Percentiles rank a stretch among this genome's conserved stretches.
Evolutionary conservation across 23 tunicate species (phyloP).

Genomic region (Ascidia mentula): DNA sequence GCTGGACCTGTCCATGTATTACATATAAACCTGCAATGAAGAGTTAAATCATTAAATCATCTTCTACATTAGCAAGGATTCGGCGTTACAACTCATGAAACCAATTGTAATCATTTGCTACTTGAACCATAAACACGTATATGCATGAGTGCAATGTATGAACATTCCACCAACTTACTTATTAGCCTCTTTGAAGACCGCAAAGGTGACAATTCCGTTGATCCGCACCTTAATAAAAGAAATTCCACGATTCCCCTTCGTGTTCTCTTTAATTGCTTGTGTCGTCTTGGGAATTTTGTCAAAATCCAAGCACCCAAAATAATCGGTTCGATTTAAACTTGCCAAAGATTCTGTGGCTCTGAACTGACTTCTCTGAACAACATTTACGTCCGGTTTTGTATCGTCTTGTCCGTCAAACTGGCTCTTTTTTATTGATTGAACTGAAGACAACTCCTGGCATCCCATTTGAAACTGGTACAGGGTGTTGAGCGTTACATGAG

Average conservation of each 20-base stretch:
- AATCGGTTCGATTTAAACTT: slow-evolving; percentile 20
- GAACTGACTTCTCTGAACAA: background rate
- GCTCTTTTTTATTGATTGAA: background rate
- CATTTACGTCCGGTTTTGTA: no score
- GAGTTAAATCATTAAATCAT: no score
- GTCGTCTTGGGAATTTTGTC: slow-evolving; percentile 45
- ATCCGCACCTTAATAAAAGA: slow-evolving; percentile 73
- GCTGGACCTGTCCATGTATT: no score
- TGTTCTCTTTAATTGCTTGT: slow-evolving; percentile 56
- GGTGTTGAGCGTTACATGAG: background rate
- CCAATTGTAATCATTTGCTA: no score
- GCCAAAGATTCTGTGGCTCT: background rate
- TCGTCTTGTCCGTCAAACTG: background rate
- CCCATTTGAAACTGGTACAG: background rate
- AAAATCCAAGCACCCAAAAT: slow-evolving; percentile 49
- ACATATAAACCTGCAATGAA: no score
- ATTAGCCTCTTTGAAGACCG: slow-evolving; percentile 76
- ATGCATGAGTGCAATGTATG: no score
- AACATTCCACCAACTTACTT: slow-evolving; percentile 59
- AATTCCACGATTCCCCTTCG: slow-evolving; percentile 73
- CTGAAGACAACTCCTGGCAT: background rate
- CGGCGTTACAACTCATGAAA: no score
- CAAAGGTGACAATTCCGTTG: slow-evolving; percentile 43
- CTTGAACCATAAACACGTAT: no score
- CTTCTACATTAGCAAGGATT: no score